Base-by-base conservation (phyloP, 2,797 vertebrate genomes). In the Netta rufina region DNA sequence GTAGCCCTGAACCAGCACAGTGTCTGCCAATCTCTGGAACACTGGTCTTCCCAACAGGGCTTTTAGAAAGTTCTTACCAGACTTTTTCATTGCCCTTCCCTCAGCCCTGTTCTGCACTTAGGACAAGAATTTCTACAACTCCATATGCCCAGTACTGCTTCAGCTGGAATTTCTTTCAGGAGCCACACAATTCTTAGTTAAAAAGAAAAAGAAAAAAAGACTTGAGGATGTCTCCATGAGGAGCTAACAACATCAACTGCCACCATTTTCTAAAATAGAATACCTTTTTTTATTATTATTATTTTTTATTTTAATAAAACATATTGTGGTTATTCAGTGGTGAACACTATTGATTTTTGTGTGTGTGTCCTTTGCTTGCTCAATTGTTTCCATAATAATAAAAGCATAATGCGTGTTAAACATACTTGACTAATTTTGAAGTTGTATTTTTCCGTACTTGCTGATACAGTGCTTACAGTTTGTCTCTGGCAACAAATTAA, bases 331-430 rank as follows among this genome's bases (percentile, higher is more conserved):
- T 97, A 95, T 95, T 96, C 95, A 96, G 85, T 3, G 2, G 69
- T n/a, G 30, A 96, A 74, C 32, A 61, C 41, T 94, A 97, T 96
- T 91, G 97, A 96, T 96, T 96, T 97, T 65, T 85, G 73, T 86
- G 54, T 88, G 47, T 97, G 84, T 88, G 47, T 97, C 57, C 76
- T 39, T 79, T 94, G 41, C 66, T 94, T 94, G 90, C 66, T 95
- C 39, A 11, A 70, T 93, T 95, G 74, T 88, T 92, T 91, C 77
- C 54, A 43, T 58, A 86, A 70, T 79, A 84, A 70, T 33, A 90
- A 92, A 76, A 51, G 56, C 57, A 76, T 77, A 82, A 86, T 84
- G 6, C 71, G 93, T 94, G 47, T 87, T 97, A 96, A 96, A 95
- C 38, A 93, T 47, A 33, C 41, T 56, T 83, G 71, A 21, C 32